Conservation (phyloP, 2,113 vertebrate species). For the Calidris pygmaea region DNA sequence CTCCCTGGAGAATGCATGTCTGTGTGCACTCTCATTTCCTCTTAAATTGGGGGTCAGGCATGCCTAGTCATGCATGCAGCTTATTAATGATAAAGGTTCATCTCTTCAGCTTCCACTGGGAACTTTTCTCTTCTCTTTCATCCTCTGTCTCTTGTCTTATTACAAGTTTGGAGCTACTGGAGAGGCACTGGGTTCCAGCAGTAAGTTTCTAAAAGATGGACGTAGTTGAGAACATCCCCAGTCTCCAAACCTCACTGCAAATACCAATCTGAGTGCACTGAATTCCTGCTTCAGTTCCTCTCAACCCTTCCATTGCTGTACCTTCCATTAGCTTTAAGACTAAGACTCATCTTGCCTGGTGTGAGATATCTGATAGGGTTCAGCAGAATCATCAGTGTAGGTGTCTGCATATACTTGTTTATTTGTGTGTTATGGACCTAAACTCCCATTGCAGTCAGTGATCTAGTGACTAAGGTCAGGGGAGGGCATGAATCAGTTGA, state of each 20-base stretch:
- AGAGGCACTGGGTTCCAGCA: not conserved
- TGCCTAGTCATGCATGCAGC: not conserved
- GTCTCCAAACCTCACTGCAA: not conserved
- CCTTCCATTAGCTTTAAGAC: not conserved
- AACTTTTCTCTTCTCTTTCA: not conserved
- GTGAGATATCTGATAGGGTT: not conserved
- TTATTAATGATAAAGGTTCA: not conserved
- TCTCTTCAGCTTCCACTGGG: not conserved
- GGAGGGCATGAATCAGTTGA: not conserved
- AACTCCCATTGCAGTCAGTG: not conserved
- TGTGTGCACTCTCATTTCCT: rapidly evolving
- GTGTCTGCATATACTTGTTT: rapidly evolving
- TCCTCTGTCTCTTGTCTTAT: not conserved
- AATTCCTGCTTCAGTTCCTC: not conserved
- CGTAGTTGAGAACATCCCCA: rapidly evolving
- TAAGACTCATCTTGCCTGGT: not conserved
- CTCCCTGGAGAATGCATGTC: not conserved
- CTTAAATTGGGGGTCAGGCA: not conserved
- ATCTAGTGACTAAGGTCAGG: rapidly evolving
- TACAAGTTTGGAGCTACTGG: not conserved
- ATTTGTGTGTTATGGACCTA: not conserved
- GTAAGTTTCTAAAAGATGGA: not conserved
- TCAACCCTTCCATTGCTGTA: not conserved
- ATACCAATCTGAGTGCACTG: not conserved
- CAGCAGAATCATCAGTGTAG: not conserved